Base-by-base conservation (phyloP, 2,113 vertebrate genomes). In the Nematolebias whitei region DNA sequence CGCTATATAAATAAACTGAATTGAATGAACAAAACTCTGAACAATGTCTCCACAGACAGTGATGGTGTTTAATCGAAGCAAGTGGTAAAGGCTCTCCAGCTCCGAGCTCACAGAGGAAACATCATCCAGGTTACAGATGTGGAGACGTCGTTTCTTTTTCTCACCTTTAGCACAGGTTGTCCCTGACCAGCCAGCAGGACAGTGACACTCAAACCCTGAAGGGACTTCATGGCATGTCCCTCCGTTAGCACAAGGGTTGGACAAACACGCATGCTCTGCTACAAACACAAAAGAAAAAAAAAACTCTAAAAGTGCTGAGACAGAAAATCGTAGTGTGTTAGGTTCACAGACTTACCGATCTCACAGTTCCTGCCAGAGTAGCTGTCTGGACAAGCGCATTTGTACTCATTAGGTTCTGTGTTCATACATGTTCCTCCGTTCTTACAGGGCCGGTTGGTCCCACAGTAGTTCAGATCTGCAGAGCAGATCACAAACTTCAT, bases 401-500 rank as follows among this genome's bases (percentile, higher is more conserved):
- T 90, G 72, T 99, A 98, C 58, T 96, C 94, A 0, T 98, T 95
- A 0, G 96, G 96, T 72, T 99, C 95, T 0, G 94, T 95, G 60
- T 98, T 99, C 93, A 95, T 94, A 39, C 97, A 99, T 0, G 95
- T 98, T 0, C 95, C 97, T 32, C 95, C 95, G 0, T 99, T 96
- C 67, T 93, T 76, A 63, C 97, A 99, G 8, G 97, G 97, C 51
- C 90, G 93, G 87, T 99, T 96, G 45, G 92, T 97, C 23, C 97
- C 96, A 18, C 97, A 99, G 89, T 98, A 99, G 82, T 99, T 98
- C 77, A 99, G 91, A 88, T 99, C 97, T 99, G 80, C 23, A 81
- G 10, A 60, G 26, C 1, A 24, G 39, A 2, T 50, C 1, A 13
- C 20, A 29, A 12, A 3, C 23, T 44, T 8, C 41, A 20, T 22